phyloP scores from a whole-genome alignment of 2,797 vertebrate species.

The Aphelocoma californica region DNA sequence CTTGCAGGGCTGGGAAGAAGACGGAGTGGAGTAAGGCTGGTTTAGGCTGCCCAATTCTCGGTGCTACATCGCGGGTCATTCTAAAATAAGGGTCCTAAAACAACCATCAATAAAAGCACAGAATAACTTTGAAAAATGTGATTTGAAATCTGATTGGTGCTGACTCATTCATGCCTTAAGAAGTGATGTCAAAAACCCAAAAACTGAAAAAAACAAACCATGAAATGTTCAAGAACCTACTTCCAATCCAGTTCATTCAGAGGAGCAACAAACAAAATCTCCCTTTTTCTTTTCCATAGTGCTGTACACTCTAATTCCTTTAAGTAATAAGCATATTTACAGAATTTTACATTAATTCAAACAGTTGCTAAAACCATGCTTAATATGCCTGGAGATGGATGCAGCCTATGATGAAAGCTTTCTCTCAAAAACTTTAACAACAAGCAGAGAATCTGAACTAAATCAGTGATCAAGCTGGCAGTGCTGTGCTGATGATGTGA shows the following conservation, averaged over 20 bases:
- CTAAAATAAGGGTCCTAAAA: conserved; percentile 95
- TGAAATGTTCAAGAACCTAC: not conserved
- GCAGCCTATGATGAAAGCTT: not conserved
- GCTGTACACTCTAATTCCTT: not conserved
- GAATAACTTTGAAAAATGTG: not conserved
- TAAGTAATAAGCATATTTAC: not conserved
- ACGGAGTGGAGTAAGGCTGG: conserved; percentile 94
- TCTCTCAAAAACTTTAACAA: not conserved
- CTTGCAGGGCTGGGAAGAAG: conserved; percentile 97
- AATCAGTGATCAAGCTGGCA: not conserved
- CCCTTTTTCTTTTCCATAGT: not conserved
- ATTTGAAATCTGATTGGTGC: not conserved
- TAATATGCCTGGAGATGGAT: not conserved
- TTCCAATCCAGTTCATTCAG: not conserved
- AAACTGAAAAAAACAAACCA: not conserved
- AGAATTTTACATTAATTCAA: not conserved
- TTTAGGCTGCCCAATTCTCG: conserved; percentile 90
- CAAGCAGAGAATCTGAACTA: not conserved
- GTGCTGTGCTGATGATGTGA: not conserved
- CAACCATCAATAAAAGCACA: not conserved
- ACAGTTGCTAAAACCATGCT: not conserved
- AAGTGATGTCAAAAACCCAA: not conserved
- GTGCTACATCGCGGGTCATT: conserved; percentile 97
- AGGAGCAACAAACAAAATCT: not conserved
- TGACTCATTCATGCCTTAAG: not conserved